Evolutionary conservation across 2,113 vertebrate genomes (phyloP), one percentile per base, ranked within the genome.

Genomic region (Antigone vipio): DNA sequence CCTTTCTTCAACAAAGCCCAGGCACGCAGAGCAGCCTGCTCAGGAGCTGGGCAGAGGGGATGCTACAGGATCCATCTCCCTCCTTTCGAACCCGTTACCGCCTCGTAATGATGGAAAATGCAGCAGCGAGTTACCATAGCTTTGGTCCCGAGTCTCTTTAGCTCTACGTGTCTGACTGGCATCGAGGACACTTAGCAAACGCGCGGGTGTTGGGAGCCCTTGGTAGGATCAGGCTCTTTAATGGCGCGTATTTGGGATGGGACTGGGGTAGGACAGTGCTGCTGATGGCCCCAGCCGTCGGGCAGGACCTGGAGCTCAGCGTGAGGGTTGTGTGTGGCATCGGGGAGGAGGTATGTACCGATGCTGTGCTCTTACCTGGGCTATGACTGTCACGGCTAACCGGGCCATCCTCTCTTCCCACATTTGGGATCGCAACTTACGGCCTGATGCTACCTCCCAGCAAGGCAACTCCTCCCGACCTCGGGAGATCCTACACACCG

Each of bases 181-280:
- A 67, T 0, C 4, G 24, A 63, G 75, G 30, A 55, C 45, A 19
- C 27, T 64, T 6, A 56, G 49, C 20, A 10, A 67, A 42, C 1
- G 5, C 3, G 15, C 3, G 50, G 55, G 53, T 9, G 21, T 11
- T 47, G 60, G 59, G 35, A 76, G 47, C 27, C 3, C 15, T 11
- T 9, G 63, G 42, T 5, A 60, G 78, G 16, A 49, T 9, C 11
- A 3, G 42, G 35, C 40, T 63, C 49, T 80, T 1, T 6, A 45
- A 49, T 0, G 32, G 32, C 11, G 75, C 1, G 4, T 5, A 32
- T 26, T 55, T 0, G 5, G 72, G 49, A 47, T 22, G 63, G 62
- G 23, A 55, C 9, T 2, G 1, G 62, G 27, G 19, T 3, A 47
- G 8, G 40, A 34, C 18, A n/a, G 62, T 5, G 55, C 22, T 35